Evolutionary conservation across 2,113 vertebrate genomes (phyloP).

Genomic region (Pseudolaguvia tuberculata): DNA sequence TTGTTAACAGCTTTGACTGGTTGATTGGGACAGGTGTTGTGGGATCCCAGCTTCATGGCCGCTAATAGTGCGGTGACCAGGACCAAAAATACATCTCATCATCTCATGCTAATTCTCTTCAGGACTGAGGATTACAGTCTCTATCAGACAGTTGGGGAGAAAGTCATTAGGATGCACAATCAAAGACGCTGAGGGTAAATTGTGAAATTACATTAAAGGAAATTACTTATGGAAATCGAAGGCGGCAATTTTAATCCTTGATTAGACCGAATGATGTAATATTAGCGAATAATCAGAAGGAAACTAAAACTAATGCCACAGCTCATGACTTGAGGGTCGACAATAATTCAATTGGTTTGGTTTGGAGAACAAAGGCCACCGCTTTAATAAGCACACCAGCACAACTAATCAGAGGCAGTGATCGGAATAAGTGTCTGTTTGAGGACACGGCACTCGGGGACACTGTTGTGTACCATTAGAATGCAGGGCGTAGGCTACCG

Average conservation of each 20-base stretch:
- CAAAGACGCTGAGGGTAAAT: not conserved
- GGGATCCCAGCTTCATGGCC: constrained; percentile 14
- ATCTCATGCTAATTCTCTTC: not conserved
- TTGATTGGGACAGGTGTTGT: constrained; percentile 32
- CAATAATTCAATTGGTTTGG: constrained; percentile 36
- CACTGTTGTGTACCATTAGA: not conserved
- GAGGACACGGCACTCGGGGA: constrained; percentile 6
- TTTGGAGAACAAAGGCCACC: constrained; percentile 21
- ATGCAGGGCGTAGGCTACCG: not conserved
- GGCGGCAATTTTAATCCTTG: constrained; percentile 34
- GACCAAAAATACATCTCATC: not conserved
- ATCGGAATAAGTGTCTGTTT: constrained; percentile 24
- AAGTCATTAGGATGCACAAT: constrained; percentile 25
- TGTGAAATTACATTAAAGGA: constrained; percentile 26
- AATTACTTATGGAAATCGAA: constrained; percentile 40
- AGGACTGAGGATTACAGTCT: not conserved
- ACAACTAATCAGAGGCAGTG: constrained; percentile 21
- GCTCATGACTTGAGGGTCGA: constrained; percentile 30
- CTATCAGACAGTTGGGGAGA: not conserved
- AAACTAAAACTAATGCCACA: constrained; percentile 28
- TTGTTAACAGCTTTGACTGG: constrained; percentile 15
- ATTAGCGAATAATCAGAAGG: constrained; percentile 35
- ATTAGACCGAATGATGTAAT: constrained; percentile 40
- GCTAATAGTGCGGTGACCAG: constrained; percentile 3
- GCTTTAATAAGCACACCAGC: constrained; percentile 31